These are phyloP conservation scores for Catharus fuscescens DNA, from an alignment of 2,113 vertebrate species.

Conservation along the genomic window DNA sequence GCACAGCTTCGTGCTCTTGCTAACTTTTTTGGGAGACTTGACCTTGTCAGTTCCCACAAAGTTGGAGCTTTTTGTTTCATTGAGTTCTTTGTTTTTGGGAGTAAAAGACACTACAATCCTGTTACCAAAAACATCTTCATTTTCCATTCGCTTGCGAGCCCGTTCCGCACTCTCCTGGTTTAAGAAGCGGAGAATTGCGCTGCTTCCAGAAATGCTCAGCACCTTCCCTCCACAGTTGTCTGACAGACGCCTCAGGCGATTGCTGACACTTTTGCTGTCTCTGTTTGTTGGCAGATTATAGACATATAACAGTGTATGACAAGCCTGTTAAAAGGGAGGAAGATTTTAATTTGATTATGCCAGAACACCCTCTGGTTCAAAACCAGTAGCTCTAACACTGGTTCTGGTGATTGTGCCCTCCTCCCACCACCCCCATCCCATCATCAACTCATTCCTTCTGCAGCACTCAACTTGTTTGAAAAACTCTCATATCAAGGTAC, in stretches of 20 bases:
- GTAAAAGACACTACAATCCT: conserved; percentile 90
- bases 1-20: conserved; percentile 83
- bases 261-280: conserved; percentile 91
- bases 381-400: neutral
- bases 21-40: conserved; percentile 89
- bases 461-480: neutral
- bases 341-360: neutral
- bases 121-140: conserved; percentile 95
- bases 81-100: conserved; percentile 80
- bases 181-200: conserved; percentile 90
- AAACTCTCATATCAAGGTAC: neutral
- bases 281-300: conserved; percentile 94
- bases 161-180: conserved; percentile 90
- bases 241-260: conserved; percentile 92
- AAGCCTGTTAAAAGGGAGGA: conserved; percentile 76
- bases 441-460: neutral
- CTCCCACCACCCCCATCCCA: rapidly evolving
- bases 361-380: neutral
- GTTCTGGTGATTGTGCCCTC: neutral
- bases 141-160: conserved; percentile 95
- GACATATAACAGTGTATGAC: conserved; percentile 93
- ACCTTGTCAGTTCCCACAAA: conserved; percentile 79
- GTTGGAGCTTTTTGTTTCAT: conserved; percentile 74
- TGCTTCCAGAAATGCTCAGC: conserved; percentile 87
- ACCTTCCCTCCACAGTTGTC: conserved; percentile 98